Evolutionary conservation across 1,140 invertebrate species (phyloP).

Genomic region (Globodera ellingtonae): DNA sequence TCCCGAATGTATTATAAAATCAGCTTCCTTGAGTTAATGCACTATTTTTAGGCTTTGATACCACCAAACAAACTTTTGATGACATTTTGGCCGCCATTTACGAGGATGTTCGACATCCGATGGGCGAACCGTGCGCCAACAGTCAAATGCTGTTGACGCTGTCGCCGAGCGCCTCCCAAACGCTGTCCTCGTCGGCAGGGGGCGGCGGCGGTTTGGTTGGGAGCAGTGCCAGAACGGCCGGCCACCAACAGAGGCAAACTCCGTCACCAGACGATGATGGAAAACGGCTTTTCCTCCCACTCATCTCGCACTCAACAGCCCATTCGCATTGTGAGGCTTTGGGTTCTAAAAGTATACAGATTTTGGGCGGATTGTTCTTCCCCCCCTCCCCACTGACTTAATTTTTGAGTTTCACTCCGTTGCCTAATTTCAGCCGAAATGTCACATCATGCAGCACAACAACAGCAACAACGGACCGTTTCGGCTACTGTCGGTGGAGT

Average conservation of each 20-base stretch:
- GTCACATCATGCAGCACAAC: not conserved
- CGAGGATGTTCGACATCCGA: slow-evolving; percentile 43
- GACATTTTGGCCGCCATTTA: slow-evolving; percentile 42
- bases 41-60: not conserved
- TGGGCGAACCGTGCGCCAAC: slow-evolving; percentile 33
- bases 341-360: no score
- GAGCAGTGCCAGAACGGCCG: no score
- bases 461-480: not conserved
- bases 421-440: not conserved
- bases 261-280: not conserved
- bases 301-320: not conserved
- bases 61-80: slow-evolving; percentile 33
- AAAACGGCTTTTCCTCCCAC: slow-evolving; percentile 7
- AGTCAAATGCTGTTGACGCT: not conserved
- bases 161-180: slow-evolving; percentile 26
- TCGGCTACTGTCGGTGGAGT: not conserved
- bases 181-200: slow-evolving; percentile 24
- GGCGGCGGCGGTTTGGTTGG: not conserved
- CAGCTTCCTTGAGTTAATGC: no score
- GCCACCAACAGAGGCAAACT: not conserved
- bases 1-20: no score
- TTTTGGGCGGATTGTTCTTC: no score
- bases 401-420: not conserved
- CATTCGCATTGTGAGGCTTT: no score
- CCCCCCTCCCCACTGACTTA: no score